Evolutionary conservation across 2,113 vertebrate species (phyloP), one percentile per base, ranked within the genome.

Genomic region (Channa argus): DNA sequence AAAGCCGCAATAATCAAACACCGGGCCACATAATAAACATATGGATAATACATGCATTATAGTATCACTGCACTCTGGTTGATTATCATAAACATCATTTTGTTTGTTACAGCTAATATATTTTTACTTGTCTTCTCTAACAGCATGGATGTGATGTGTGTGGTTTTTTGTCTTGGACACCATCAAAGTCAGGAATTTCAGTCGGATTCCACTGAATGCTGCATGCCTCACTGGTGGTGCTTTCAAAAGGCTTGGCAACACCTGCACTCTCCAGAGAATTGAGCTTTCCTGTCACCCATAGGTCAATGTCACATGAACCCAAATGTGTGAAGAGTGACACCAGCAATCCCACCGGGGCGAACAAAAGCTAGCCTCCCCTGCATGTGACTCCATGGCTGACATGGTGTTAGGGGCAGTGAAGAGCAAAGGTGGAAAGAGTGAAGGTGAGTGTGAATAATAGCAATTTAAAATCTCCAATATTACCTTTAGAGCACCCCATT

Each of bases 271-370:
- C 77, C 49, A 38, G 71, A 74, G 86, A 79, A 74, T 68, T 62
- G 9, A 54, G 70, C 64, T 52, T 62, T 37, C 37, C 45, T 44
- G 72, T 84, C 80, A 75, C 80, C 82, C 43, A 52, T 56, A 74
- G 83, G 88, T 83, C 84, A 87, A n/a, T 74, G 73, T 79, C 80
- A 83, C 70, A 60, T 74, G 59, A 86, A 76, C 89, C 76, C 61
- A 66, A 87, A 88, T 78, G 86, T 89, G 89, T 76, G 77, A 92
- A 91, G 86, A 84, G 76, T 68, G 77, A 82, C 83, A 88, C 86
- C 62, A 73, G 72, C 59, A 62, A 63, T 82, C 80, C 80, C 82
- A 67, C 11, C 2, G 46, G 78, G 67, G 53, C 38, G 8, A 44
- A 74, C 71, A 71, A 58, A 54, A 59, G 71, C 51, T 12, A 60